Base-by-base conservation (phyloP, 2,113 vertebrate genomes). In the Piaya cayana region DNA sequence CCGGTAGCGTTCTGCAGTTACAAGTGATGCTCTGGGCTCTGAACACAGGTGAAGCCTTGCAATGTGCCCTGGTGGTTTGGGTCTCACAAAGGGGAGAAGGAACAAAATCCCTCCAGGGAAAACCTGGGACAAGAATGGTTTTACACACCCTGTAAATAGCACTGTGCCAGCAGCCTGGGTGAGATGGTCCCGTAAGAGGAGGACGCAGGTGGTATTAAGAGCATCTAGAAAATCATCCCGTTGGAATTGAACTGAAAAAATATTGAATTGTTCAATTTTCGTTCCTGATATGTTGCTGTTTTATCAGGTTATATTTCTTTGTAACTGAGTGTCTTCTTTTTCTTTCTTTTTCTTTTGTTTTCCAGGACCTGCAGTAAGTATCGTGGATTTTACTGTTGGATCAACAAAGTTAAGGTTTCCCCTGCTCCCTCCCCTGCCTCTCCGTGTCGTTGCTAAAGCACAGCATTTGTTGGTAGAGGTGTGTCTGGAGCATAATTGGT, bases 361-460 rank as follows among this genome's bases (percentile, higher is more conserved):
- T 99, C 59, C 98, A 99, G 99, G 99, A 96, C 97, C 98, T 97
- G 98, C 99, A 71, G 99, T 99, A 99, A 99, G 99, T 99, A 98
- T 95, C 97, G 12, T 70, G 97, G 95, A 97, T 91, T 92, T 84
- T 74, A 68, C 89, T 80, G 53, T 86, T 95, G 88, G 82, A 93
- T 96, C 97, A 96, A 81, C 96, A 97, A 97, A 98, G 98, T 96
- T 98, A 98, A 98, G 98, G 53, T 43, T 60, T 90, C 89, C 91
- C 71, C 52, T 95, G 96, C 64, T 52, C 60, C 19, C 5, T 56
- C 49, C 69, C 69, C 49, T 87, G 75, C 86, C 43, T 94, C 87
- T 95, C 39, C 53, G 32, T 97, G 79, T 37, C 62, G 15, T 86
- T 96, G 88, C 60, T 86, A 70, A 65, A 95, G 78, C 94, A 95